Evolutionary conservation across 2,797 vertebrate genomes (phyloP).

Genomic region (Petrocephalus schoutedeni): DNA sequence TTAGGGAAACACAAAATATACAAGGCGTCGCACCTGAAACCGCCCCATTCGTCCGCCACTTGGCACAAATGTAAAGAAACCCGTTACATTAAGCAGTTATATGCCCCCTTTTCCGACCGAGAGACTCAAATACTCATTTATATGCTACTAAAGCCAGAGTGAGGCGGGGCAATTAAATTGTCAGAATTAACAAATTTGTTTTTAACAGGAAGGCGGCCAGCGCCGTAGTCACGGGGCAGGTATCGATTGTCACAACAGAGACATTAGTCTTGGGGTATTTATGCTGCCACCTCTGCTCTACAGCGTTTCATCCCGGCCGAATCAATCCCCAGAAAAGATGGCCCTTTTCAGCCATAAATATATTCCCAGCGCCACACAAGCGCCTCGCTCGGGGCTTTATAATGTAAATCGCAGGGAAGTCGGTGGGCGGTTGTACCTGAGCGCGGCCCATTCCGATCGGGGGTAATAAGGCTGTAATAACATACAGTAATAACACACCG

Average conservation of each 20-base stretch:
- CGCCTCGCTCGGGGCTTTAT: conserved; percentile 40
- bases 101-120: conserved; percentile 42
- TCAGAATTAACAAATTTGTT: conserved; percentile 99
- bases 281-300: conserved; percentile 88
- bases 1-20: conserved; percentile 24
- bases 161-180: conserved; percentile 97
- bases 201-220: conserved; percentile 94
- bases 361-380: conserved; percentile 61
- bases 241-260: conserved; percentile 91
- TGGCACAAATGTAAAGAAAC: conserved; percentile 49
- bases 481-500: neutral
- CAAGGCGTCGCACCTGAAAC: conserved; percentile 33
- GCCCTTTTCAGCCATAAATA: conserved; percentile 74
- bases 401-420: conserved; percentile 52
- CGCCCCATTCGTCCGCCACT: conserved; percentile 48
- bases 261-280: conserved; percentile 99
- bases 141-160: conserved; percentile 73
- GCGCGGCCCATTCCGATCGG: neutral
- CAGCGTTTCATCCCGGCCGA: conserved; percentile 77
- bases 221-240: conserved; percentile 86
- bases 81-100: conserved; percentile 52
- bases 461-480: neutral
- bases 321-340: conserved; percentile 86
- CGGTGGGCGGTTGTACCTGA: conserved; percentile 53
- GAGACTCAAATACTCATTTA: conserved; percentile 61